Evolutionary conservation across 92 coral and sea anemone species (phyloP), one percentile per base, ranked within the genome.

Genomic region (Phenganax stokvisi): DNA sequence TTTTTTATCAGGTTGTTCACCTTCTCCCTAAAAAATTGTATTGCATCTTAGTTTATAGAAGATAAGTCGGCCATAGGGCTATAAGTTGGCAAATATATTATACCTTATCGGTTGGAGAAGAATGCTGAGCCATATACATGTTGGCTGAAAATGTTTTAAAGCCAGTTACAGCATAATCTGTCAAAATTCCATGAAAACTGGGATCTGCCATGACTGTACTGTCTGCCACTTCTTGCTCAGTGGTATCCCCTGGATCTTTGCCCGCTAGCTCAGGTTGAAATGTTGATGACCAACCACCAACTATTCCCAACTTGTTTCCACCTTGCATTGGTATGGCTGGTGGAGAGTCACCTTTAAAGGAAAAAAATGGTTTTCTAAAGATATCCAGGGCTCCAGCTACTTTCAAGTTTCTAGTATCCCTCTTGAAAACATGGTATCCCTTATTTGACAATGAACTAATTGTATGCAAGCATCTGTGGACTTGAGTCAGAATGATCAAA

Each of bases 211-310:
- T 9, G 57, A 54, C 61, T 7, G 70, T 60, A 17, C 10, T 87
- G 37, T 64, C 47, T n/a, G 64, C 31, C 8, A 57, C 27, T 20
- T 57, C 55, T 69, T 76, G 54, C 29, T 67, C 13, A 16, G 82
- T 57, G 28, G 71, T 80, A 30, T 66, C 76, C 31, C 57, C 76
- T 66, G 85, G 63, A 12, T 74, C 47, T n/a, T 30, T 76, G 9
- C 86, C 81, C 12, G 84, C 59, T 16, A 74, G 81, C 85, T 81
- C 91, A 54, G 89, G 80, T 72, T 90, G 90, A 91, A 96, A 96
- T 9, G 92, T 62, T 29, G 99, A 96, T 6, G 99, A 96, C 99
- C 99, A 96, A 44, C 99, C 99, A 10, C 87, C 83, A 52, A 79
- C 86, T 83, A 93, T 84, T 12, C 97, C 97, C 7, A 96, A 91